Evolutionary conservation across 2,113 vertebrate genomes (phyloP), one percentile per base, ranked within the genome.

Genomic region (Lophochroa leadbeateri): DNA sequence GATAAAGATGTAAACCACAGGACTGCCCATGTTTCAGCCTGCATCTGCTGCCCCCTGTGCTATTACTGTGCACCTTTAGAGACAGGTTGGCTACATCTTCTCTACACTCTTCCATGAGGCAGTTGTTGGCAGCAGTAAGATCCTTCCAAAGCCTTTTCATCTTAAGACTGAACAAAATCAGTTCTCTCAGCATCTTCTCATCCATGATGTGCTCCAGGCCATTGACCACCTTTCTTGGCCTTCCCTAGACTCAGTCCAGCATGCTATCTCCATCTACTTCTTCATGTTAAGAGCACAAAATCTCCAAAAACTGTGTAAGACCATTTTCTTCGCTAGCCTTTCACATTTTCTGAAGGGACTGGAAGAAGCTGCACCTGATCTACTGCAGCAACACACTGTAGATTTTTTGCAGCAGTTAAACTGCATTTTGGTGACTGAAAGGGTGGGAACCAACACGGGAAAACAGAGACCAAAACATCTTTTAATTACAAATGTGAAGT

Each of bases 151-250:
- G 3, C 12, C 8, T 78, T 75, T 82, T 52, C 27, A 24, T 49
- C 31, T 44, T 46, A n/a, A 68, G 17, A 3, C 41, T 53, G 43
- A 67, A 44, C n/a, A 81, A 70, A 29, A 3, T 2, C 15, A 15
- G 1, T 33, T 61, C 17, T 65, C 47, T 43, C 31, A 52, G 16
- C 1, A 0, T 61, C 18, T 88, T 18, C 41, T 88, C 41, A 25
- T 8, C 20, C 6, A 1, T 20, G 6, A 19, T 7, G 10, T 82
- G 35, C 43, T 82, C 33, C 74, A 71, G n/a, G 8, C 28, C 39
- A 9, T 0, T 43, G 25, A 39, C 8, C 0, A 0, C 12, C 39
- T 24, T 57, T 27, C 3, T 15, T 24, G 33, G 21, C 18, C 47
- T 82, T 39, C 67, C 29, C 52, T 64, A 27, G 6, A 29, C 33